A percentile compares a stretch with the other conserved stretches of the same genome.
Evolutionary conservation across 2,113 vertebrate genomes (phyloP).

Genomic region (Passer domesticus): DNA sequence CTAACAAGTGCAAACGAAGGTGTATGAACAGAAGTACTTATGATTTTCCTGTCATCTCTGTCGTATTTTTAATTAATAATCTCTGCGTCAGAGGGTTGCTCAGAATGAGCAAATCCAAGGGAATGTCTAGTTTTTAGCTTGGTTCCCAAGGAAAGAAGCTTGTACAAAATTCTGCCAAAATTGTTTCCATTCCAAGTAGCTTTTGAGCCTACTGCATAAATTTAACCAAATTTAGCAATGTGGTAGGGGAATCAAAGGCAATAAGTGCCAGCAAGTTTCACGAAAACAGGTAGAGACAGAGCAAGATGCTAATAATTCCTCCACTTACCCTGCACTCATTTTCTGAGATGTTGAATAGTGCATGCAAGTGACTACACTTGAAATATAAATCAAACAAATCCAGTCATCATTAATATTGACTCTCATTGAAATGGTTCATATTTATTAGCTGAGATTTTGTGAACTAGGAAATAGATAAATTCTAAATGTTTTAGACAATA

Average conservation of each 20-base stretch:
- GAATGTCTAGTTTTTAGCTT: neutral
- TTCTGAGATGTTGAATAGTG: neutral
- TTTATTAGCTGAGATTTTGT: constrained; percentile 3
- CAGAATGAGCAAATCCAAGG: neutral
- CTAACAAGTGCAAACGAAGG: neutral
- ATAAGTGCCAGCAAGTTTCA: neutral
- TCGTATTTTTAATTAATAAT: neutral
- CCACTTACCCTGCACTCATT: neutral
- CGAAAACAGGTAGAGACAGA: neutral
- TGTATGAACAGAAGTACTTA: neutral
- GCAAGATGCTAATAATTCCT: neutral
- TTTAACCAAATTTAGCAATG: neutral
- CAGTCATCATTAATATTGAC: neutral
- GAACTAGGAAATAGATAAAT: neutral
- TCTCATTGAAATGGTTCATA: neutral
- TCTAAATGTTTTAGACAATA: neutral
- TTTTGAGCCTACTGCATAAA: neutral
- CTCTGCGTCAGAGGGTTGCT: neutral
- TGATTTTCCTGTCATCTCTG: neutral
- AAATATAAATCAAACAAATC: constrained; percentile 9
- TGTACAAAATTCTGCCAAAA: neutral
- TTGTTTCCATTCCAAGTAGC: neutral
- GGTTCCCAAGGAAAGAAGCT: neutral
- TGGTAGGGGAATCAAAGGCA: neutral
- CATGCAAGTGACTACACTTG: neutral